Conservation (phyloP, 2,113 vertebrate genomes). For the Peucedramus taeniatus region DNA sequence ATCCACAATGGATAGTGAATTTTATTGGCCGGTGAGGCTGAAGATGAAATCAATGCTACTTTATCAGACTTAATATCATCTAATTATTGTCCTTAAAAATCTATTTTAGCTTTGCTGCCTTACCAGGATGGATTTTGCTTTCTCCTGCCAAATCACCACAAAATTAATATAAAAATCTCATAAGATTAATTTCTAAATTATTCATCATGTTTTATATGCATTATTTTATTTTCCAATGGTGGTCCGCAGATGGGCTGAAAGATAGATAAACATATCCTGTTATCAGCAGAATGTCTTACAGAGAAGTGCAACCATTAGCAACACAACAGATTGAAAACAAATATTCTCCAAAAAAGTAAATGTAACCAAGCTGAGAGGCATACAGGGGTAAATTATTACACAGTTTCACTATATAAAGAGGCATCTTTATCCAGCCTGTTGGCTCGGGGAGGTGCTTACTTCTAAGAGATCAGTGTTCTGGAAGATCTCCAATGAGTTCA, state of each 20-base stretch:
- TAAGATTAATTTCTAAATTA: not conserved
- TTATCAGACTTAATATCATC: not conserved
- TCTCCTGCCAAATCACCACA: not conserved
- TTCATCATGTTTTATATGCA: not conserved
- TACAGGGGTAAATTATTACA: not conserved
- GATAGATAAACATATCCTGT: not conserved
- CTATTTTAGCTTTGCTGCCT: not conserved
- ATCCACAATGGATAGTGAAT: not conserved
- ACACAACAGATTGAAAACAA: not conserved
- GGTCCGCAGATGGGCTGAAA: not conserved
- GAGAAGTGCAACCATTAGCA: not conserved
- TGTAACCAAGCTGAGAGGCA: not conserved
- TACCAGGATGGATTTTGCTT: not conserved
- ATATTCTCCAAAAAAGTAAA: not conserved
- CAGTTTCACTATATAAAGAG: not conserved
- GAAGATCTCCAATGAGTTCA: not conserved
- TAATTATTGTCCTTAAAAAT: not conserved
- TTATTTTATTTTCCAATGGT: not conserved
- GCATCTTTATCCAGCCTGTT: not conserved
- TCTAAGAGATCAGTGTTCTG: not conserved
- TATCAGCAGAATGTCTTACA: not conserved
- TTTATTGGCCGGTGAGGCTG: not conserved
- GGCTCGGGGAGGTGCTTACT: not conserved
- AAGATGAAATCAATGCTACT: not conserved
- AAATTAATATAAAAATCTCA: not conserved